Evolutionary conservation across 2,113 vertebrate genomes (phyloP), one percentile per base, ranked within the genome.

Genomic region (Andinoacara biseriatus): DNA sequence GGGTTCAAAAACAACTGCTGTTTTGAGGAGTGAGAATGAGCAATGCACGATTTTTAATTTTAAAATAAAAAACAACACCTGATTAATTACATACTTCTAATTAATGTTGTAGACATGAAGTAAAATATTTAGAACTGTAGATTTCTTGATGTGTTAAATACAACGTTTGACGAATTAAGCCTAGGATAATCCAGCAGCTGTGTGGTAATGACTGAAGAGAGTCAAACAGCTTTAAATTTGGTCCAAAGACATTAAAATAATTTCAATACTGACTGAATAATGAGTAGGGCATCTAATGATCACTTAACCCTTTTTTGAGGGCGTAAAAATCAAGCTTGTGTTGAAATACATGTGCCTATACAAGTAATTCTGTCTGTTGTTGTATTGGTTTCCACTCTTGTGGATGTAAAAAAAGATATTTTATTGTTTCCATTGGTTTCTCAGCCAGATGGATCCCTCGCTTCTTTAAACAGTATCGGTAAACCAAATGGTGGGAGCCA

Each of bases 251-350:
- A 29, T n/a, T 38, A 38, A 62, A 38, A 5, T 13, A 1, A 2
- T 0, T 38, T 4, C 31, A 38, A 20, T 38, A 38, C 7, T 62
- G 60, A 38, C 60, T n/a, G 3, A 62, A 62, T 0, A 38, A n/a
- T 38, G 20, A 38, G 33, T n/a, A n/a, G 60, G 3, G 10, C 60
- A 62, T 11, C 11, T 58, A 58, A 7, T 3, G 57, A 3, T 14
- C 22, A 62, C 7, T 54, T 54, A 18, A 18, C 15, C 15, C 1
- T 54, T 7, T 54, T 20, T 54, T 2, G 33, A 6, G 33, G 33
- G 10, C 40, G 13, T 40, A 40, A 10, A 40, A 40, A 40, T 40
- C 40, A 40, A 10, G 38, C 8, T 40, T 40, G 10, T 11, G 40
- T 40, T 40, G 10, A 40, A 13, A 40, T 11, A 35, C 29, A 18